Evolutionary conservation across 1,140 invertebrate species (phyloP), one percentile per base, ranked within the genome.

Genomic region (Oedothorax gibbosus): DNA sequence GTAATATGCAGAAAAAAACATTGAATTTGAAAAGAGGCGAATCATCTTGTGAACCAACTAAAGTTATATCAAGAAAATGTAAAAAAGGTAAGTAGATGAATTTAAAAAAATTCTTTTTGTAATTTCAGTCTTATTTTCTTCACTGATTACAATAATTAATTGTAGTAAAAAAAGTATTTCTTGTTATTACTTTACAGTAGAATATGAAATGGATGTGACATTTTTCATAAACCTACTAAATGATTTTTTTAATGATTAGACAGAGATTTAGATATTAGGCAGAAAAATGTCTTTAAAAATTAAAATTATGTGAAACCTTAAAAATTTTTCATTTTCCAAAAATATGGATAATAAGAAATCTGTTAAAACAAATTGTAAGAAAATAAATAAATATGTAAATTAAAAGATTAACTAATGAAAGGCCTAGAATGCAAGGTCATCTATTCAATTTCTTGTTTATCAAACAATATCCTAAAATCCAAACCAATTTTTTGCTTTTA

Each of bases 61-160:
- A 96, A 90, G 95, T 93, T n/a, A 95, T 96, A 87, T 93, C 95
- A 89, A 96, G 96, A 91, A 96, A 96, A 88, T 97, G 96, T 92
- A 96, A 96, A 91, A 96, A 95, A 93, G 94, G 95, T 95, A 92
- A 87, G 73, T 20, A 20, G 14, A 56, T 15, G 15, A 51, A 15
- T 56, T 35, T 54, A 66, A 80, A 49, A 35, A 18, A 62, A 75
- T 75, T 35, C 20, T 0, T 69, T 20, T 10, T 69, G 15, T 15
- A n/a, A n/a, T 64, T 64, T 5, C 10, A 64, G 3, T 18, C 2
- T 7, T 64, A 18, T 64, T 18, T n/a, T 64, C n/a, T 64, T 20
- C 21, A 21, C 15, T 64, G n/a, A 64, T 4, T 64, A 64, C n/a
- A 64, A n/a, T 20, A 64, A 18, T 65, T 20, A 5, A 35, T 35